phyloP scores from a whole-genome alignment of 2,797 vertebrate genomes.

The Chromis chromis region DNA sequence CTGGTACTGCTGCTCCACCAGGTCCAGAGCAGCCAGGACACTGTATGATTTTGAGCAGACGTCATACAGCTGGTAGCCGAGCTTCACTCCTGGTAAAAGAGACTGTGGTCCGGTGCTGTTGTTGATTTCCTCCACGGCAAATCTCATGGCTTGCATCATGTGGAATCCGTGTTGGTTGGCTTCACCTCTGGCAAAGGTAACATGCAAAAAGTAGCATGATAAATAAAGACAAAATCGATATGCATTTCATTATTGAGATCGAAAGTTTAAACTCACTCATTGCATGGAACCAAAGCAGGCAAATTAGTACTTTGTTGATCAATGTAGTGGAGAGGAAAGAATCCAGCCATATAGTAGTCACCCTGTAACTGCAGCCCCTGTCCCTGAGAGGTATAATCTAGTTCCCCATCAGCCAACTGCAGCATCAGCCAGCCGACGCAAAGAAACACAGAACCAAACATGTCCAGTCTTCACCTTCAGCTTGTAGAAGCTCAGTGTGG shows the following conservation, averaged over 20 bases:
- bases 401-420: slow-evolving; percentile 37
- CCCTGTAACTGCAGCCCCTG: slow-evolving; percentile 80
- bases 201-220: neutral
- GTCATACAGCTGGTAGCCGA: slow-evolving; percentile 88
- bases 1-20: slow-evolving; percentile 74
- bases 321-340: slow-evolving; percentile 85
- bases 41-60: slow-evolving; percentile 82
- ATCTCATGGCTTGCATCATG: slow-evolving; percentile 84
- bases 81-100: slow-evolving; percentile 82
- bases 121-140: slow-evolving; percentile 86
- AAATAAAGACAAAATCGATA: neutral
- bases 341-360: slow-evolving; percentile 83
- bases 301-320: neutral
- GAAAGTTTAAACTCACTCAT: slow-evolving; percentile 68
- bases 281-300: slow-evolving; percentile 76
- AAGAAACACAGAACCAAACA: slow-evolving; percentile 46
- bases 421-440: slow-evolving; percentile 57
- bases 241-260: neutral
- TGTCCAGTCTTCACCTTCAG: slow-evolving; percentile 8
- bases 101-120: slow-evolving; percentile 58
- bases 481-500: slow-evolving; percentile 11
- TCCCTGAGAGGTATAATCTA: slow-evolving; percentile 57
- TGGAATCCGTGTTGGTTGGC: slow-evolving; percentile 83
- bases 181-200: slow-evolving; percentile 65
- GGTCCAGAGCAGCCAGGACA: slow-evolving; percentile 78